These are phyloP conservation scores for Pseudomyrmex dendroicus DNA, from an alignment of 1,140 invertebrate genomes.

Conservation along the genomic window DNA sequence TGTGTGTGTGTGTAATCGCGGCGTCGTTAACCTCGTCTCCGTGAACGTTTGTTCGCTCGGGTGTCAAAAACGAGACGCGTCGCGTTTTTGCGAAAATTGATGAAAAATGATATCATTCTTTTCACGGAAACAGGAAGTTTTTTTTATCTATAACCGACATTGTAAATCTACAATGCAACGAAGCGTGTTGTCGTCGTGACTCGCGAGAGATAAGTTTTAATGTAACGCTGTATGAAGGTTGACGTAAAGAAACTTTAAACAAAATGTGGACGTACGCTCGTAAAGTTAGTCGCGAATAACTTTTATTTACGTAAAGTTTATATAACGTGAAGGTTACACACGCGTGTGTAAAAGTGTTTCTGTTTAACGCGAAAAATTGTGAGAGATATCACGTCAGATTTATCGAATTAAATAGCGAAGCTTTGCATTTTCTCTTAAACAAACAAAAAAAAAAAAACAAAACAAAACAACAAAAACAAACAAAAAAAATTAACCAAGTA, in stretches of 20 bases:
- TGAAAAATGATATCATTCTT: slow-evolving; percentile 15
- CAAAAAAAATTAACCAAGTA: too few relatives aligned
- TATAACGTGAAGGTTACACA: background rate
- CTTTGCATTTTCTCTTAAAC: too few relatives aligned
- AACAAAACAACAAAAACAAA: too few relatives aligned
- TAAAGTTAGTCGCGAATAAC: slow-evolving; percentile 22
- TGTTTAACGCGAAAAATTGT: slow-evolving; percentile 10
- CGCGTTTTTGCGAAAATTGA: slow-evolving; percentile 37
- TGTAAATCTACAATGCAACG: background rate
- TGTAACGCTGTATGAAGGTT: background rate
- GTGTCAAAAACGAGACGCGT: background rate
- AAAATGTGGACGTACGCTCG: slow-evolving; percentile 9
- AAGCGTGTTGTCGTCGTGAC: slow-evolving; percentile 20
- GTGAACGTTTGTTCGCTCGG: slow-evolving; percentile 15
- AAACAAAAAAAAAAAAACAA: too few relatives aligned
- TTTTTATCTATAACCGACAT: slow-evolving; percentile 32
- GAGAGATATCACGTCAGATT: too few relatives aligned
- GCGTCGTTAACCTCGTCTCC: slow-evolving; percentile 9
- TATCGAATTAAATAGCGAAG: too few relatives aligned
- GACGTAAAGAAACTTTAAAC: slow-evolving; percentile 43
- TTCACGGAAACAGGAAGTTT: background rate
- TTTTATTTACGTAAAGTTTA: slow-evolving; percentile 32
- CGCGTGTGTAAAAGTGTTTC: background rate
- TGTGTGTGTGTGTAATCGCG: background rate
- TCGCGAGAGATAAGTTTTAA: slow-evolving; percentile 47